Conservation (phyloP, 2,113 vertebrate genomes). For the Eupsittula cactorum region DNA sequence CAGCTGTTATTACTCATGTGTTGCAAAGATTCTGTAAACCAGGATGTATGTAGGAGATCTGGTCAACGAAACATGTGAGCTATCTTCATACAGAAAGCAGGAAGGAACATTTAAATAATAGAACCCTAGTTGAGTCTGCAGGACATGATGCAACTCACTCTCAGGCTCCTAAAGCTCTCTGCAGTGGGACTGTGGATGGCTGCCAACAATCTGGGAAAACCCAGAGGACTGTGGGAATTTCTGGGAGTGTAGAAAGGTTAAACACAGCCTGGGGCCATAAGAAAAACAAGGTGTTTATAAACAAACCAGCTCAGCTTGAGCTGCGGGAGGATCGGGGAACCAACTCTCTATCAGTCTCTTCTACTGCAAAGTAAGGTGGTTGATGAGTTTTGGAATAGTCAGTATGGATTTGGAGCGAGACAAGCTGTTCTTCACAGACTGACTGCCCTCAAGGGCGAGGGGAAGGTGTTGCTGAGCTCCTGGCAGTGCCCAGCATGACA, state of each 20-base stretch:
- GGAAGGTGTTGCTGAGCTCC: background rate
- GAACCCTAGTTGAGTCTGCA: background rate
- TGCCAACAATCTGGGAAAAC: background rate
- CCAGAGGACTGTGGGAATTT: background rate
- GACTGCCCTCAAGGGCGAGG: fast-evolving
- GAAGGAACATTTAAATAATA: background rate
- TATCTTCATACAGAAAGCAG: background rate
- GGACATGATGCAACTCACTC: background rate
- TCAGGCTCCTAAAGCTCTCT: background rate
- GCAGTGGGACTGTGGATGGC: background rate
- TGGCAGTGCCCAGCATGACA: background rate
- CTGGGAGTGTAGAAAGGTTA: background rate
- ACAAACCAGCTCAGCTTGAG: background rate
- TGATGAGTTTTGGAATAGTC: background rate
- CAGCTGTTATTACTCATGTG: background rate
- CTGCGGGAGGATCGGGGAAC: background rate
- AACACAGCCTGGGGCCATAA: background rate
- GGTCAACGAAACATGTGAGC: background rate
- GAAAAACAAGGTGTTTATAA: background rate
- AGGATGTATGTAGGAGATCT: conserved; percentile 5
- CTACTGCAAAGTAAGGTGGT: background rate
- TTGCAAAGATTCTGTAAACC: background rate
- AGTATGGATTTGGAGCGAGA: background rate
- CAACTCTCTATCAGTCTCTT: background rate
- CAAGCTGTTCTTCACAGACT: background rate